phyloP scores from a whole-genome alignment of 2,113 vertebrate species.

The Coturnix japonica region DNA sequence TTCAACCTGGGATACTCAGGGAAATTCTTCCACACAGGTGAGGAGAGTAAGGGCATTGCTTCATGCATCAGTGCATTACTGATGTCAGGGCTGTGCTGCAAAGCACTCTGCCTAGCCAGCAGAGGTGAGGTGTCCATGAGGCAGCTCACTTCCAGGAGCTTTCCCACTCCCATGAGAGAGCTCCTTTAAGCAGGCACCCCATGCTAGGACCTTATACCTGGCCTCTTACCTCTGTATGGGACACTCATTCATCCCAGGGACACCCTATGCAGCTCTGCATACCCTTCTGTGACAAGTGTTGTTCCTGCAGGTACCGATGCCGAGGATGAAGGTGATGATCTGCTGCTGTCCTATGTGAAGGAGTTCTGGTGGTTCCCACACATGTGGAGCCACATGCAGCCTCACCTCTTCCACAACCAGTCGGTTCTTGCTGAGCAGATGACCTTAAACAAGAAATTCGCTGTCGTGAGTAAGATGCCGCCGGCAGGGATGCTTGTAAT shows the following conservation, averaged over 20 bases:
- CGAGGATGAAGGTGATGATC: constrained; percentile 93
- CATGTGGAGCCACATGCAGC: constrained; percentile 99
- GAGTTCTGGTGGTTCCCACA: constrained; percentile 99
- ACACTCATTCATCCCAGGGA: not conserved
- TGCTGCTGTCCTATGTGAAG: constrained; percentile 91
- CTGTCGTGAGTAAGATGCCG: constrained; percentile 87
- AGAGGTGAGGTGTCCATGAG: not conserved
- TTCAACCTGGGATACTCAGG: constrained; percentile 99
- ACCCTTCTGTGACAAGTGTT: not conserved
- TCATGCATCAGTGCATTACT: not conserved
- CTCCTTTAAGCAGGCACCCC: not conserved
- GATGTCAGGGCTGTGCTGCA: not conserved
- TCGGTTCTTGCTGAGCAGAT: constrained; percentile 96
- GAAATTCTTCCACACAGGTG: constrained; percentile 99
- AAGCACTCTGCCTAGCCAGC: not conserved
- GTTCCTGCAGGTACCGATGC: constrained; percentile 87
- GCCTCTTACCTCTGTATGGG: not conserved
- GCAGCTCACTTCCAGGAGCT: not conserved
- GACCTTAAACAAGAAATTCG: constrained; percentile 97
- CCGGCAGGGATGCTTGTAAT: not conserved
- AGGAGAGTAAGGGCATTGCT: not conserved
- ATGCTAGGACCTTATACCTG: not conserved
- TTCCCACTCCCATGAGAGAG: not conserved
- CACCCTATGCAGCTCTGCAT: rapidly evolving
- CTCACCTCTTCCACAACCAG: constrained; percentile 98